These are phyloP conservation scores for Yponomeuta sedellus DNA, from an alignment of 2,888 invertebrate species.

Conservation along the genomic window DNA sequence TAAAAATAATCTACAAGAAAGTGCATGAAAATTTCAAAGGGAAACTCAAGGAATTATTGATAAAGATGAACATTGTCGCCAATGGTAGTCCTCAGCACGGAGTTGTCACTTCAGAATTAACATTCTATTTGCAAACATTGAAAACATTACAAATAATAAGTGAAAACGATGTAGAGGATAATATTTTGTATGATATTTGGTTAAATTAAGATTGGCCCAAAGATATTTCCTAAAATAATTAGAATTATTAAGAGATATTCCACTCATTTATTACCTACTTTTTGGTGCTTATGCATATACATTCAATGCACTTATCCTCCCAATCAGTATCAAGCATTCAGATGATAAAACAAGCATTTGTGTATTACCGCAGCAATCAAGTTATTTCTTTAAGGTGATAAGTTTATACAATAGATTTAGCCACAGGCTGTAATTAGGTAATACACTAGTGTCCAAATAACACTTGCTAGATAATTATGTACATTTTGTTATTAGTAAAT, in stretches of 20 bases:
- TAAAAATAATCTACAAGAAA: constrained; percentile 84
- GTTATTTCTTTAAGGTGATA: not conserved
- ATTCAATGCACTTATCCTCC: not conserved
- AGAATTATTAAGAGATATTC: not conserved
- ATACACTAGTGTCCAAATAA: not conserved
- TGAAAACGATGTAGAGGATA: constrained; percentile 82
- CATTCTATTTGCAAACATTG: constrained; percentile 92
- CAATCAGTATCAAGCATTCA: not conserved
- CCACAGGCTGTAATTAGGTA: not conserved
- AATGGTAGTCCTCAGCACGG: constrained; percentile 98
- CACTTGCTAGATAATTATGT: not conserved
- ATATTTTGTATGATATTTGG: constrained; percentile 91
- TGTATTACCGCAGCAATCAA: not conserved
- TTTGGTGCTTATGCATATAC: constrained; percentile 3
- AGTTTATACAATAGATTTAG: not conserved
- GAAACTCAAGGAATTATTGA: constrained; percentile 88
- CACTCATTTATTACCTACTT: not conserved
- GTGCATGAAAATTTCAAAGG: constrained; percentile 92
- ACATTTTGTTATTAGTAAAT: constrained; percentile 14
- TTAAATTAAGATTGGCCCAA: constrained; percentile 61
- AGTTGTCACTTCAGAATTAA: constrained; percentile 93
- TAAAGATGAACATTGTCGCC: constrained; percentile 91
- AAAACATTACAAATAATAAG: constrained; percentile 87
- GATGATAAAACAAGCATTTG: not conserved
- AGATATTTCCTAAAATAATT: constrained; percentile 3